Evolutionary conservation across 2,797 vertebrate species (phyloP).

Genomic region (Ibycter americanus): DNA sequence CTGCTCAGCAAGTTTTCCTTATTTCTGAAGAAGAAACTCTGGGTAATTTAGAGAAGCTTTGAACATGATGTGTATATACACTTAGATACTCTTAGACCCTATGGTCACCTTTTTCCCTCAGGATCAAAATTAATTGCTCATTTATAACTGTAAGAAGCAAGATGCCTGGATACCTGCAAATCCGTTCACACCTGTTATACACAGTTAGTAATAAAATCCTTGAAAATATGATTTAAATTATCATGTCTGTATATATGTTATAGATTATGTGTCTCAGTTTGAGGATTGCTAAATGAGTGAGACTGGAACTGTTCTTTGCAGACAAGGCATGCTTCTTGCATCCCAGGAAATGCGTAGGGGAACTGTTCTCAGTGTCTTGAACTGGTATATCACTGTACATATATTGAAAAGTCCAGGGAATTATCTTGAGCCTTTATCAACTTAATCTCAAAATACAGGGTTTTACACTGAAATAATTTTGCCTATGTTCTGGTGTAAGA

Average conservation of each 20-base stretch:
- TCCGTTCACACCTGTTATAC: background rate
- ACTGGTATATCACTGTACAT: background rate
- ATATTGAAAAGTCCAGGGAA: background rate
- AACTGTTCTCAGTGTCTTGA: background rate
- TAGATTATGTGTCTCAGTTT: background rate
- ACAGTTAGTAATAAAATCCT: background rate
- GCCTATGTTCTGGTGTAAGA: background rate
- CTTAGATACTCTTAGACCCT: background rate
- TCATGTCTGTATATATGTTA: background rate
- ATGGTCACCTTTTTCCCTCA: background rate
- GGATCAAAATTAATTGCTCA: background rate
- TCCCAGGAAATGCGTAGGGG: background rate
- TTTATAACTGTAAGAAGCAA: background rate
- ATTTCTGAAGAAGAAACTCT: background rate
- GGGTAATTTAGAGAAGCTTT: slow-evolving; percentile 6
- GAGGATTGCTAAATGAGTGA: background rate
- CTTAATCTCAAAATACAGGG: background rate
- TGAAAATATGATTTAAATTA: background rate
- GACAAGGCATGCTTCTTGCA: background rate
- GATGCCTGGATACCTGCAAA: background rate
- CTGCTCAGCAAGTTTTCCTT: background rate
- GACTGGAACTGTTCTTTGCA: background rate
- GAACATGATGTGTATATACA: background rate
- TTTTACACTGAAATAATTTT: background rate
- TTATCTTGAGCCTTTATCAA: background rate